A percentile compares a stretch with the other conserved stretches of the same genome.
Conservation (phyloP, 2,888 invertebrate genomes). For the Cotesia congregata region DNA sequence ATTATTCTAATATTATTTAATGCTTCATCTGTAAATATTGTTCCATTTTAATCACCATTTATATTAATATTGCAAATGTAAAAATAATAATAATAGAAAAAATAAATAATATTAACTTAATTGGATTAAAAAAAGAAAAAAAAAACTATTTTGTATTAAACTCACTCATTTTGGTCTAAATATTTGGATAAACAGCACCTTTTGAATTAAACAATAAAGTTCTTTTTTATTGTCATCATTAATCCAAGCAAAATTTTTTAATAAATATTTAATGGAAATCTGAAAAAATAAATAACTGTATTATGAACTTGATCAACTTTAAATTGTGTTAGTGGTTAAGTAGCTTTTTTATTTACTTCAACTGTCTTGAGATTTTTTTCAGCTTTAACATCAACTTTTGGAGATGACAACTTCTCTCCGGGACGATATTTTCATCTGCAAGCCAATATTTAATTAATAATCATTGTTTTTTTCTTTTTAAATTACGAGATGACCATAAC, state of each 20-base stretch:
- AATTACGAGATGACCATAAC: too few species aligned
- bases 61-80: not conserved
- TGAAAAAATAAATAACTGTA: constrained; percentile 96
- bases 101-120: constrained; percentile 8
- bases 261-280: constrained; percentile 91
- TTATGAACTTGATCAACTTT: constrained; percentile 89
- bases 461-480: too few species aligned
- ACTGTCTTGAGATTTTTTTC: constrained; percentile 60
- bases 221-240: constrained; percentile 82
- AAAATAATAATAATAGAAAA: not conserved
- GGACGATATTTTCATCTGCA: too few species aligned
- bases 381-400: constrained; percentile 43
- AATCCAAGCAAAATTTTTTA: constrained; percentile 90
- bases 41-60: not conserved
- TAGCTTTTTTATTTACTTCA: constrained; percentile 71
- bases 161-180: constrained; percentile 87
- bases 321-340: constrained; percentile 86
- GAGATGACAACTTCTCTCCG: constrained; percentile 11
- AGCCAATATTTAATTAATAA: too few species aligned
- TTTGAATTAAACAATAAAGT: constrained; percentile 92
- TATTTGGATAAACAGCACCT: constrained; percentile 94
- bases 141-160: not conserved
- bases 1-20: not conserved
- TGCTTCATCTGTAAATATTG: constrained; percentile 40
- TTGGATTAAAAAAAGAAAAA: constrained; percentile 7